phyloP scores from a whole-genome alignment of 2,888 invertebrate genomes.

The Trissoscelio sp. region DNA sequence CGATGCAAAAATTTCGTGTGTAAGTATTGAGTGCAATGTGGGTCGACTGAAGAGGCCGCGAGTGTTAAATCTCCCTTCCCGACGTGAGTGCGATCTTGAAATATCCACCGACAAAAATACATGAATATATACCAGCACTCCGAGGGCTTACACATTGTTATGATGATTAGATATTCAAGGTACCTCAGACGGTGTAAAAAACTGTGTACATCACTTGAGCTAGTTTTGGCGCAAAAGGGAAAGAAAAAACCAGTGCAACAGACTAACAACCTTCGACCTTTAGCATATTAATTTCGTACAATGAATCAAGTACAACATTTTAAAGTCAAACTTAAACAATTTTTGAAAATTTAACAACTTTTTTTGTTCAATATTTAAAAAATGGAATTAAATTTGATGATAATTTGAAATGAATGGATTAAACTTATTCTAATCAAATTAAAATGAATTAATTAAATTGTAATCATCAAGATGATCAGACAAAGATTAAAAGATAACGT shows the following conservation, averaged over 20 bases:
- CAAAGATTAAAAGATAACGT: background rate
- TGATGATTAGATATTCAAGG: conserved; percentile 56
- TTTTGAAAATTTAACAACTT: too few species aligned
- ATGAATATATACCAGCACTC: conserved; percentile 7
- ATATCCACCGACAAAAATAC: conserved; percentile 34
- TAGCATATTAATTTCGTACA: background rate
- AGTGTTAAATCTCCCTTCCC: conserved; percentile 70
- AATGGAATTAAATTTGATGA: too few species aligned
- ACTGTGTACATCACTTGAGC: conserved; percentile 43
- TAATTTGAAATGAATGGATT: too few species aligned
- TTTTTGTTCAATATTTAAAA: too few species aligned
- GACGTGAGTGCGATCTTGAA: conserved; percentile 52
- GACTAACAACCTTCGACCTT: conserved; percentile 48
- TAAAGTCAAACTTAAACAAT: too few species aligned
- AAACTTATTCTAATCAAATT: too few species aligned
- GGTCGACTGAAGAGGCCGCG: conserved; percentile 68
- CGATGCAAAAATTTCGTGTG: conserved; percentile 23
- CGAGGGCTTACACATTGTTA: conserved; percentile 46
- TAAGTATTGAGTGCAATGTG: conserved; percentile 59
- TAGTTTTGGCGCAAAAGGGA: conserved; percentile 25
- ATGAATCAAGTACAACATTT: background rate
- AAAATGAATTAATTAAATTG: too few species aligned
- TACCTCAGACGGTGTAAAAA: conserved; percentile 41
- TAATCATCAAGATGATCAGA: too few species aligned
- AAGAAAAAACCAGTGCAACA: conserved; percentile 38